Evolutionary conservation across 2,888 invertebrate genomes (phyloP).

Genomic region (Eupithecia abbreviata): DNA sequence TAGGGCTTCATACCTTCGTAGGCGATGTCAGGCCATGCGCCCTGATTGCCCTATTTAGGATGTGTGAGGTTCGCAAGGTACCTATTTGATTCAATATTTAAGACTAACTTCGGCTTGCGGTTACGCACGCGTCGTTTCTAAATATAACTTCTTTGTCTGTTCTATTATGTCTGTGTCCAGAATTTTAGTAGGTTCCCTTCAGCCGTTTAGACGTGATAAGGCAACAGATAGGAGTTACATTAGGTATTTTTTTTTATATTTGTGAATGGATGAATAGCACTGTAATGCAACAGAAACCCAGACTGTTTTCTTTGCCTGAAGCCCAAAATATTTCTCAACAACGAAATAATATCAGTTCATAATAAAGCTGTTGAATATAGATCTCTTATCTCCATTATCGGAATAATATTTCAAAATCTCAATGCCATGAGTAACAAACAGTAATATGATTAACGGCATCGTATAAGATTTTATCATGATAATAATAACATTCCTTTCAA

Average conservation of each 20-base stretch:
- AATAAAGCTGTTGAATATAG: slow-evolving; percentile 42
- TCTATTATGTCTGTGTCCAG: not conserved
- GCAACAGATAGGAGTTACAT: not conserved
- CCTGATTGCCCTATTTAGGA: slow-evolving; percentile 47
- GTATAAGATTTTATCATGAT: slow-evolving; percentile 10
- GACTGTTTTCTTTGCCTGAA: too few relatives aligned
- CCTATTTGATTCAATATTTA: not conserved
- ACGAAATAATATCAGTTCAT: slow-evolving; percentile 20
- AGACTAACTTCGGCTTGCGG: not conserved
- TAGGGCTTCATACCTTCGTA: slow-evolving; percentile 36
- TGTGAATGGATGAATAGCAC: not conserved
- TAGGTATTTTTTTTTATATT: not conserved
- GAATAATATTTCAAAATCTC: slow-evolving; percentile 50
- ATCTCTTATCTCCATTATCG: slow-evolving; percentile 49
- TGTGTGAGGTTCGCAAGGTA: not conserved
- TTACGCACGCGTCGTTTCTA: not conserved
- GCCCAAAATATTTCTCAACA: slow-evolving; percentile 33
- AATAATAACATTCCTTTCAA: slow-evolving; percentile 17
- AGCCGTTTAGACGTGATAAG: not conserved
- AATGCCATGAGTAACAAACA: slow-evolving; percentile 51
- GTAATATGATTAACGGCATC: slow-evolving; percentile 46
- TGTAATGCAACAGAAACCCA: not conserved
- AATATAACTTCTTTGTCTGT: not conserved
- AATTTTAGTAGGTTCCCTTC: not conserved
- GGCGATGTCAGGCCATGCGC: slow-evolving; percentile 44